Conservation (phyloP, 2,797 vertebrate species). For the Poeciliopsis presidionis region DNA sequence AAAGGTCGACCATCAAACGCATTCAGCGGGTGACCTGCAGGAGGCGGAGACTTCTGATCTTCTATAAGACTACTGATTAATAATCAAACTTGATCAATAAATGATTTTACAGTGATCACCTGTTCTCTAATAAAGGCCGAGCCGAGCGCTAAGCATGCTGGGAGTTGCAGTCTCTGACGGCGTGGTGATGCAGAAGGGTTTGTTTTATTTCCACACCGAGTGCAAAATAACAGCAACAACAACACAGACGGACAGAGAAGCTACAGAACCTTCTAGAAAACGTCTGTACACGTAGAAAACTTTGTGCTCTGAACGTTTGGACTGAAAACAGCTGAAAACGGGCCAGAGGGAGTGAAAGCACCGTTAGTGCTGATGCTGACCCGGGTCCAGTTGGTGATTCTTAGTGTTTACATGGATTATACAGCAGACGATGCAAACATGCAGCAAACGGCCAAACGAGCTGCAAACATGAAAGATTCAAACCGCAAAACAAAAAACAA, state of each 20-base stretch:
- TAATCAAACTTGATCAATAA: not conserved
- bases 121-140: constrained; percentile 8
- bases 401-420: no score
- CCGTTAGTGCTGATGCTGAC: not conserved
- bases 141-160: not conserved
- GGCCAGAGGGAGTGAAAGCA: not conserved
- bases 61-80: not conserved
- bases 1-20: constrained; percentile 84
- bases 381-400: no score
- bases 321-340: not conserved
- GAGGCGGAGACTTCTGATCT: not conserved
- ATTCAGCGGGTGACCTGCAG: constrained; percentile 56
- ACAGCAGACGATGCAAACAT: not conserved
- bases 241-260: constrained; percentile 27
- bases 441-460: not conserved
- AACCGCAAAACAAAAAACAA: not conserved
- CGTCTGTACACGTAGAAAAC: constrained; percentile 67
- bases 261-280: constrained; percentile 60
- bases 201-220: constrained; percentile 60
- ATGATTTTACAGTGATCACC: not conserved
- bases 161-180: constrained; percentile 3
- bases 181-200: constrained; percentile 11
- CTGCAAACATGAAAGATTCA: not conserved
- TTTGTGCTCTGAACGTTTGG: constrained; percentile 57
- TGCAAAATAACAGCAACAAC: constrained; percentile 54